Evolutionary conservation across 92 coral and sea anemone genomes (phyloP), one percentile per base, ranked within the genome.

Genomic region (Siderastrea siderea): DNA sequence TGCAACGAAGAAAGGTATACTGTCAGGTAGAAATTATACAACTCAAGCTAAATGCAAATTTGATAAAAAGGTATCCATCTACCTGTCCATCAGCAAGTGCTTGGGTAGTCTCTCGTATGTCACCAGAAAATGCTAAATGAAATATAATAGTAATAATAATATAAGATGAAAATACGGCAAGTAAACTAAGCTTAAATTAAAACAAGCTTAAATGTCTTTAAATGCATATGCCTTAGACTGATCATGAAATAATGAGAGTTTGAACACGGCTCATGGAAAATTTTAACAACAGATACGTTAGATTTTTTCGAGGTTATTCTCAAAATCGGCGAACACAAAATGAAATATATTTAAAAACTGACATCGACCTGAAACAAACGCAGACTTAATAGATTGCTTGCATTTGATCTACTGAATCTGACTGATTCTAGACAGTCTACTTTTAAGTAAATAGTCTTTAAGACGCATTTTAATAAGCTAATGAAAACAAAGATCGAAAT

Each of bases 31-130:
- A n/a, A n/a, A n/a, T n/a, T n/a, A n/a, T n/a, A n/a, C n/a, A n/a
- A n/a, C n/a, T n/a, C n/a, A n/a, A n/a, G n/a, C n/a, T n/a, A n/a
- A n/a, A n/a, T n/a, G 19, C 5, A 64, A 15, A 64, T 5, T 64
- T 4, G 43, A 8, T n/a, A 74, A 9, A 3, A 74, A 53, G 8
- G 79, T 46, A 69, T 64, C 13, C 38, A 14, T 74, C 15, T 61
- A 95, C 98, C 96, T 95, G 98, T 15, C 98, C 98, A 79, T 78
- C 86, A 17, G 77, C 91, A 47, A 95, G 95, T 14, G 98, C 98
- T 69, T 94, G 90, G 51, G 91, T 69, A 19, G 92, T 90, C 73
- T 95, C 98, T 49, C 96, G 89, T 5, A 84, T 91, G 61, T 95
- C 98, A 26, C 98, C 98, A 80, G 90, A 66, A 67, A 95, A 95